Base-by-base conservation (phyloP, 2,113 vertebrate species). In the Nothocercus nigrocapillus region DNA sequence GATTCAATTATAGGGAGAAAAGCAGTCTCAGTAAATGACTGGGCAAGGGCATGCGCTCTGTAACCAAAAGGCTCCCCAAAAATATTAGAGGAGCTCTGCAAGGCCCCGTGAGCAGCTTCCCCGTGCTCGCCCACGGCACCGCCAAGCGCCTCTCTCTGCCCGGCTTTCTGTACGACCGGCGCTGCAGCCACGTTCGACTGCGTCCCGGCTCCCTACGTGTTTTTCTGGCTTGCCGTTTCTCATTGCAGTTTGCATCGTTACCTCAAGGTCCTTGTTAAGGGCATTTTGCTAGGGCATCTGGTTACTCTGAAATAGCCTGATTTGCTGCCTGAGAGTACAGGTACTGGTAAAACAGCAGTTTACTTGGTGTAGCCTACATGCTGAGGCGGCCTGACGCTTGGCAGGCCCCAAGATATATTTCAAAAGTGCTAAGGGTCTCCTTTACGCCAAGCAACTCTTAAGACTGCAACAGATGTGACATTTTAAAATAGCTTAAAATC, bases 71-170 rank as follows among this genome's bases (percentile, higher is more conserved):
- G 12, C 58, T 47, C 38, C 4, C 4, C 14, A 5, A 40, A 44
- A 64, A 49, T 58, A 51, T 76, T 25, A 70, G 75, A 7, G 32
- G 17, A 42, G 18, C 10, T 58, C n/a, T 44, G 38, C 68, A 45
- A 18, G 53, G 56, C 7, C 18, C 25, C 45, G 9, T 0, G 3
- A 38, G 9, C 44, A 27, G 75, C 8, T 56, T 51, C 2, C 0
- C 38, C 82, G 16, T 20, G 24, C 2, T 0, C 15, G 14, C 44
- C 44, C 44, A 5, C 44, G 16, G 44, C 44, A 16, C 44, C 15
- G 15, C 44, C 45, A 47, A 47, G 16, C 45, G 18, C 45, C 45
- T 47, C 45, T 47, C 44, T 44, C 44, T 40, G 11, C 63, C 30
- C 24, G n/a, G 9, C n/a, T 44, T 45, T 30, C 34, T 36, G 49